Conservation (phyloP, 2,888 invertebrate species). For the Dryocosmus kuriphilus region DNA sequence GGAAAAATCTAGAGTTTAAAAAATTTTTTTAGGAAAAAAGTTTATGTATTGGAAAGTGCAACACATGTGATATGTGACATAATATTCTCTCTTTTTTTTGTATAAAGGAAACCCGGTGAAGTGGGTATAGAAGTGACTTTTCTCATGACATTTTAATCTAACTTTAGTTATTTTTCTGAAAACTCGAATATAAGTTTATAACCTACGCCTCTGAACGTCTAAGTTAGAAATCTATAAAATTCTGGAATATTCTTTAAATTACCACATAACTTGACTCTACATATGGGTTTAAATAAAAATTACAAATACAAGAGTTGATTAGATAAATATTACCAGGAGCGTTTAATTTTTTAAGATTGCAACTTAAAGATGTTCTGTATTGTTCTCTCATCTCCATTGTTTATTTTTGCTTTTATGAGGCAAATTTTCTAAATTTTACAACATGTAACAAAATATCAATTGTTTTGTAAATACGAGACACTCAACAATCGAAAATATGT, state of each 20-base stretch:
- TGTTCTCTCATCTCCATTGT: no score
- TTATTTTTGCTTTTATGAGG: no score
- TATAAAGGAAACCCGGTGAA: background rate
- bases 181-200: background rate
- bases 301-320: background rate
- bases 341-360: no score
- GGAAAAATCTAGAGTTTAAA: no score
- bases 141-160: background rate
- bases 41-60: background rate
- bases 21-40: no score
- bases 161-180: background rate
- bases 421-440: no score
- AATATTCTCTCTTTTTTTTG: background rate
- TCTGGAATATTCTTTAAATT: no score
- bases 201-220: background rate
- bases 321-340: no score
- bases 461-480: no score
- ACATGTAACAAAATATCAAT: no score
- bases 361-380: no score
- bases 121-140: background rate
- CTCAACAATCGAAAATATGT: no score
- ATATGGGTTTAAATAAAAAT: background rate
- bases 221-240: background rate
- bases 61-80: background rate
- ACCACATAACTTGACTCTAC: background rate